Percentiles rank a stretch among this genome's conserved stretches.
Evolutionary conservation across 2,888 invertebrate genomes (phyloP).

Genomic region (Tricholauxania praeusta): DNA sequence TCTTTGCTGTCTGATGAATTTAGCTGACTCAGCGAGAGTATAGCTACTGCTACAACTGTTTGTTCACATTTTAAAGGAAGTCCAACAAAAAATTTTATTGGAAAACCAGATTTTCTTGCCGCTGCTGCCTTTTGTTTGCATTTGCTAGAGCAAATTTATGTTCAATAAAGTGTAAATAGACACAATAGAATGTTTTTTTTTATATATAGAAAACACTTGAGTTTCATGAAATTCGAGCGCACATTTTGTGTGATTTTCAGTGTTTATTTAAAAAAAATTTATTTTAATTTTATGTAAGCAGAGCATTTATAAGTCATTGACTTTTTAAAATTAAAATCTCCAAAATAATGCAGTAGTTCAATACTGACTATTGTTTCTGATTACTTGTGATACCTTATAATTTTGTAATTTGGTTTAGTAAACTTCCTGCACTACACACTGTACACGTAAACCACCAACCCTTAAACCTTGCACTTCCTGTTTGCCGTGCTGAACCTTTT

Average conservation of each 20-base stretch:
- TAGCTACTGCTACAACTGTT: too few species aligned
- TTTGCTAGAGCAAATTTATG: constrained; percentile 9
- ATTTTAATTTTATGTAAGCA: background rate
- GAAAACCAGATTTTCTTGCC: constrained; percentile 9
- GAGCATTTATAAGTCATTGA: constrained; percentile 13
- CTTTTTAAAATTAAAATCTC: background rate
- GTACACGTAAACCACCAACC: constrained; percentile 20
- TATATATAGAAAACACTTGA: constrained; percentile 20
- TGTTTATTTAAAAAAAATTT: background rate
- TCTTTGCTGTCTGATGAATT: background rate
- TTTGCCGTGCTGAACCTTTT: constrained; percentile 13
- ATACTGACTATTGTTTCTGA: background rate
- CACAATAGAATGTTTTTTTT: constrained; percentile 2
- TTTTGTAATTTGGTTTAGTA: background rate
- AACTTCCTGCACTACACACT: background rate
- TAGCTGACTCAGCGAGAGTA: background rate
- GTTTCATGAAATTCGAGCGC: constrained; percentile 2
- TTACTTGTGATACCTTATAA: background rate
- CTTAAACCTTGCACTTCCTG: constrained; percentile 4
- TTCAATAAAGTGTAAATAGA: background rate
- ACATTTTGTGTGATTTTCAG: constrained; percentile 13
- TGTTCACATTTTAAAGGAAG: background rate
- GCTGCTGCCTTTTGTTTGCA: constrained; percentile 7
- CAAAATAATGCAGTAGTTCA: background rate
- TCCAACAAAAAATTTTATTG: background rate